phyloP scores from a whole-genome alignment of 2,113 vertebrate species.

The Eudyptes chrysolophus region DNA sequence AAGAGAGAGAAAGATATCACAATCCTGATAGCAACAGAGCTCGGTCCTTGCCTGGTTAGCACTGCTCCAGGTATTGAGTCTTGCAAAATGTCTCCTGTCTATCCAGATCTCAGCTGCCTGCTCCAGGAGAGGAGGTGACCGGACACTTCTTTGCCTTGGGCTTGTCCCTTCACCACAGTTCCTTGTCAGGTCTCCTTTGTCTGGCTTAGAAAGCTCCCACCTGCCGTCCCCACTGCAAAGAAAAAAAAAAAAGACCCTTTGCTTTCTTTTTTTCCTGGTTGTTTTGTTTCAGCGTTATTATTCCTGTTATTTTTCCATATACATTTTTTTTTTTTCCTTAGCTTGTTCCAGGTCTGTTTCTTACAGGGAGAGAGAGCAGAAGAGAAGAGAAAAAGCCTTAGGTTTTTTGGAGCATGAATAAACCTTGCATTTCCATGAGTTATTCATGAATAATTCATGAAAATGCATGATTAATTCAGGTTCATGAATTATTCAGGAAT shows the following conservation, averaged over 20 bases:
- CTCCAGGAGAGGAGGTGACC: not conserved
- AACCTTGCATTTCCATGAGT: slow-evolving; percentile 76
- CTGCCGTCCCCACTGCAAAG: slow-evolving; percentile 27
- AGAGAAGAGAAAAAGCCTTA: slow-evolving; percentile 41
- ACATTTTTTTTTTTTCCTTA: not conserved
- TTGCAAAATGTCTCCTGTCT: slow-evolving; percentile 44
- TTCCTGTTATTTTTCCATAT: slow-evolving; percentile 16
- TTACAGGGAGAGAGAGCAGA: slow-evolving; percentile 25
- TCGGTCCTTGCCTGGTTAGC: slow-evolving; percentile 58
- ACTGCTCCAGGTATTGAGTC: slow-evolving; percentile 7
- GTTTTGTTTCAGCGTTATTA: slow-evolving; percentile 1
- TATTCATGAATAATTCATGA: slow-evolving; percentile 76
- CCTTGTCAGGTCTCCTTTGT: slow-evolving; percentile 53
- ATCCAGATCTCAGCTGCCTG: slow-evolving; percentile 2
- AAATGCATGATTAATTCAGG: slow-evolving; percentile 76
- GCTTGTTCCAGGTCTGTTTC: slow-evolving; percentile 42
- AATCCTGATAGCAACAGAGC: not conserved
- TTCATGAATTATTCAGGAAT: slow-evolving; percentile 75
- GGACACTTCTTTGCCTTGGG: slow-evolving; percentile 4
- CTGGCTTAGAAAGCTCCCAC: slow-evolving; percentile 13
- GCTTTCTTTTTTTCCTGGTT: slow-evolving; percentile 8
- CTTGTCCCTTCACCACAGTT: slow-evolving; percentile 12
- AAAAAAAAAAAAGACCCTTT: not conserved
- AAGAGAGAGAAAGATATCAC: not conserved
- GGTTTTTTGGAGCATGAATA: slow-evolving; percentile 73